phyloP scores from a whole-genome alignment of 2,113 vertebrate species.

The Thamnaconus septentrionalis region DNA sequence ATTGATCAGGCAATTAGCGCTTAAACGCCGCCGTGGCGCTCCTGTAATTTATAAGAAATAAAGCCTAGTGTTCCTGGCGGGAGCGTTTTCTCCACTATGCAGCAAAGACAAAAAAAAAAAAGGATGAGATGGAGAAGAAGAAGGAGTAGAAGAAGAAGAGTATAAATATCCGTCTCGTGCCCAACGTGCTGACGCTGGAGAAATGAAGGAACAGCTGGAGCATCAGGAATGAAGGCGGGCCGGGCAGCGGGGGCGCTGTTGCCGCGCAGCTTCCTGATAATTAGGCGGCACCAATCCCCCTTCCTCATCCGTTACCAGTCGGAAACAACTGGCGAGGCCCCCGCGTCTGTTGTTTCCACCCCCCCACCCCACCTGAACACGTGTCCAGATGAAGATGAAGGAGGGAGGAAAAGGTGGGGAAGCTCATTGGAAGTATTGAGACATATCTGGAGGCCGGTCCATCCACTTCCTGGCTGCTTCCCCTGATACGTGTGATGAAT shows the following conservation, averaged over 20 bases:
- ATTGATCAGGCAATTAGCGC: conserved; percentile 69
- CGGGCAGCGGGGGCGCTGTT: not conserved
- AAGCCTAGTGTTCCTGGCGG: conserved; percentile 51
- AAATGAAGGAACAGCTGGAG: conserved; percentile 60
- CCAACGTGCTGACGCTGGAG: conserved; percentile 63
- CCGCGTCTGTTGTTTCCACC: conserved; percentile 38
- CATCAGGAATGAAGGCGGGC: conserved; percentile 51
- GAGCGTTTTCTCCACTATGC: conserved; percentile 27
- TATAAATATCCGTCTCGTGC: conserved; percentile 66
- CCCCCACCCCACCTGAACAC: conserved; percentile 12
- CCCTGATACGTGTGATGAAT: conserved; percentile 75
- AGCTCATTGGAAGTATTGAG: conserved; percentile 63
- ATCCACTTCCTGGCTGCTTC: conserved; percentile 60
- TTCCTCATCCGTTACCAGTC: conserved; percentile 33
- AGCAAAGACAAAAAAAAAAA: not conserved
- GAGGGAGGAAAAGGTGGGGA: conserved; percentile 25
- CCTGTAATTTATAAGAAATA: conserved; percentile 58
- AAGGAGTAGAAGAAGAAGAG: conserved; percentile 27
- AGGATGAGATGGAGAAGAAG: not conserved
- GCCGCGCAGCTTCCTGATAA: conserved; percentile 22
- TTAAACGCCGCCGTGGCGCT: conserved; percentile 46
- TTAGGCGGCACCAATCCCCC: conserved; percentile 35
- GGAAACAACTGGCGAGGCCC: conserved; percentile 11
- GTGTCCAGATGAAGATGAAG: conserved; percentile 55
- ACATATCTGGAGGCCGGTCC: conserved; percentile 56